These are phyloP conservation scores for Ardeotis arabs DNA, from an alignment of 2,113 vertebrate species.

Conservation along the genomic window DNA sequence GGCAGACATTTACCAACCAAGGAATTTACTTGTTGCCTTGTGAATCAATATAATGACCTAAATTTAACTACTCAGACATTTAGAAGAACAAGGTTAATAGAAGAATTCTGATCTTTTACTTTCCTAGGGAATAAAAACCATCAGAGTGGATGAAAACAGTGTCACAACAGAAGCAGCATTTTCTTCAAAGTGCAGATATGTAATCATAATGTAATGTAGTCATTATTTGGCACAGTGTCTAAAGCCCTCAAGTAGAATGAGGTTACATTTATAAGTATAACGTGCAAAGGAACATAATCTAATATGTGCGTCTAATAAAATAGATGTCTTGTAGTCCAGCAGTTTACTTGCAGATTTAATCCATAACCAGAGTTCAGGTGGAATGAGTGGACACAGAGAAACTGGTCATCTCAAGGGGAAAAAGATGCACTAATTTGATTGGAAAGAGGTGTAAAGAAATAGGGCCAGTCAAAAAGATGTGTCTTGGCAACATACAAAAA, in stretches of 20 bases:
- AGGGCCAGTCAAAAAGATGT: background rate
- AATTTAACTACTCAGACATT: constrained; percentile 54
- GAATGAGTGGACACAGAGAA: background rate
- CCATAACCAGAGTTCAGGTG: background rate
- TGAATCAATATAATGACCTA: constrained; percentile 48
- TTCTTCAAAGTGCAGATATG: background rate
- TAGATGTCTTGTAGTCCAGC: background rate
- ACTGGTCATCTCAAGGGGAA: background rate
- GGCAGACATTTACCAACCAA: constrained; percentile 33
- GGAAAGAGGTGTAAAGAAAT: background rate
- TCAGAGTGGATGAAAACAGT: constrained; percentile 20
- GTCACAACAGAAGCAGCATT: constrained; percentile 5
- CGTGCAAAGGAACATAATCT: background rate
- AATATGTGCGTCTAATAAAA: background rate
- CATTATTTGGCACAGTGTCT: constrained; percentile 11
- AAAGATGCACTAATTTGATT: background rate
- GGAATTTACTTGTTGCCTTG: constrained; percentile 39
- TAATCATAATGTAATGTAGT: background rate
- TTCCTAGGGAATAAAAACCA: constrained; percentile 40
- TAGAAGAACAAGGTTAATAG: constrained; percentile 53
- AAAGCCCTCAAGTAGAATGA: background rate
- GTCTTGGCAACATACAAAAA: background rate
- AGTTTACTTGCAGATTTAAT: background rate
- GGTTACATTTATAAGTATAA: background rate
- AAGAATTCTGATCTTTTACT: constrained; percentile 42